phyloP scores from a whole-genome alignment of 2,113 vertebrate genomes.

The Oncorhynchus keta region DNA sequence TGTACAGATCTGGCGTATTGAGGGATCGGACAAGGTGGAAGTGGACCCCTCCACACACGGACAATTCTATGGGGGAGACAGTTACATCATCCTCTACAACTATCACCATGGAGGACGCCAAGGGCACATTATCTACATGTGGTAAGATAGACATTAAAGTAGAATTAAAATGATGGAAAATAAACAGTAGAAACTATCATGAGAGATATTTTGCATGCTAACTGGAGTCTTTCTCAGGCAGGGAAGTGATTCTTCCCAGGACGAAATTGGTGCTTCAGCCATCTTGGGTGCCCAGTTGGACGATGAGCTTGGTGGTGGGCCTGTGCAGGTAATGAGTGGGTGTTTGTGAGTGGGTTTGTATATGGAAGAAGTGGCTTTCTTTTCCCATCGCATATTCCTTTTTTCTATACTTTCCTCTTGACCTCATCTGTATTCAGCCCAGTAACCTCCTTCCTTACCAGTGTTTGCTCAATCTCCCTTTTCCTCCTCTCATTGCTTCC shows the following conservation, averaged over 20 bases:
- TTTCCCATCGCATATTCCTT: neutral
- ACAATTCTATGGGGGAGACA: conserved; percentile 96
- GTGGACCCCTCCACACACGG: conserved; percentile 82
- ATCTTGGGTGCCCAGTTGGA: conserved; percentile 88
- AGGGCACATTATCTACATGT: conserved; percentile 96
- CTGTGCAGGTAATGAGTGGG: conserved; percentile 83
- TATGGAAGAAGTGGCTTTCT: neutral
- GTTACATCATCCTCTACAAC: conserved; percentile 93
- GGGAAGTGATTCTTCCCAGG: conserved; percentile 85
- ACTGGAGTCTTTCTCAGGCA: conserved; percentile 76
- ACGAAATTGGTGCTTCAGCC: conserved; percentile 86
- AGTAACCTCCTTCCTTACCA: conserved; percentile 26
- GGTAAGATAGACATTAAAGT: conserved; percentile 72
- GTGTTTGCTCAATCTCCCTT: conserved; percentile 26
- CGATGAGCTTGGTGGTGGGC: conserved; percentile 87
- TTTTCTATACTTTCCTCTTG: conserved; percentile 1
- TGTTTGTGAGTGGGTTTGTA: neutral
- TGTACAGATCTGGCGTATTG: conserved; percentile 92
- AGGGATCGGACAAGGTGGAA: conserved; percentile 81
- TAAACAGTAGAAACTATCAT: too few species aligned
- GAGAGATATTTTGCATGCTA: too few species aligned
- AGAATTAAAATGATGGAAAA: neutral
- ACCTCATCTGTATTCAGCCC: neutral
- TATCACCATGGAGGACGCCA: conserved; percentile 81
- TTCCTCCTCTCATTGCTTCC: conserved; percentile 16